These are phyloP conservation scores for Augochlora pura DNA, from an alignment of 1,140 invertebrate species.

Conservation along the genomic window DNA sequence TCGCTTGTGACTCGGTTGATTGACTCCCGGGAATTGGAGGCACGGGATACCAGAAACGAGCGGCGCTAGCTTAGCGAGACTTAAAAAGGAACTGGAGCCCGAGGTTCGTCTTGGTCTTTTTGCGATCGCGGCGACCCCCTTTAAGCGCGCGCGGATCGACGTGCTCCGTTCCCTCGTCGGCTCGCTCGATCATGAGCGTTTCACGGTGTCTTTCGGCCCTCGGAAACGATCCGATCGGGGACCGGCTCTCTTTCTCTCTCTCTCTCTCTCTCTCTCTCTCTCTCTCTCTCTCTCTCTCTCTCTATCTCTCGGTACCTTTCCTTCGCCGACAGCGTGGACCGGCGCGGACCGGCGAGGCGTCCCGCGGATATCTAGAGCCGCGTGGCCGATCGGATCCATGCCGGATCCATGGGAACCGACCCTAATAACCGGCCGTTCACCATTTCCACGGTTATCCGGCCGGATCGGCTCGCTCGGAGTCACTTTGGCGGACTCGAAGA, in stretches of 20 bases:
- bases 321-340: not conserved
- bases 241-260: not conserved
- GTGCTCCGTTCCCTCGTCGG: slow-evolving; percentile 26
- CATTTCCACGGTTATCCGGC: not conserved
- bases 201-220: slow-evolving; percentile 40
- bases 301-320: not conserved
- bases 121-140: slow-evolving; percentile 45
- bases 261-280: too few species aligned
- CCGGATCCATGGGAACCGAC: slow-evolving; percentile 30
- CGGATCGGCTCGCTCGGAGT: not conserved
- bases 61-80: slow-evolving; percentile 60
- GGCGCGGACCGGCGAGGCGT: too few species aligned
- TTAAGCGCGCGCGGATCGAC: slow-evolving; percentile 45
- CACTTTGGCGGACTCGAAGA: too few species aligned
- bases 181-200: slow-evolving; percentile 26
- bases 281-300: too few species aligned
- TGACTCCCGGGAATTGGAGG: slow-evolving; percentile 52
- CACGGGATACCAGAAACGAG: slow-evolving; percentile 58
- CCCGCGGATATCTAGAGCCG: not conserved
- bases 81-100: slow-evolving; percentile 58
- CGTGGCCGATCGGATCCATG: not conserved
- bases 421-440: not conserved
- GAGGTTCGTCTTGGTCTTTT: slow-evolving; percentile 44
- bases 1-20: slow-evolving; percentile 45
- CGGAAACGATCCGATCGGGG: slow-evolving; percentile 34